phyloP scores from a whole-genome alignment of 2,888 invertebrate species.

The Miltochrista miniata region DNA sequence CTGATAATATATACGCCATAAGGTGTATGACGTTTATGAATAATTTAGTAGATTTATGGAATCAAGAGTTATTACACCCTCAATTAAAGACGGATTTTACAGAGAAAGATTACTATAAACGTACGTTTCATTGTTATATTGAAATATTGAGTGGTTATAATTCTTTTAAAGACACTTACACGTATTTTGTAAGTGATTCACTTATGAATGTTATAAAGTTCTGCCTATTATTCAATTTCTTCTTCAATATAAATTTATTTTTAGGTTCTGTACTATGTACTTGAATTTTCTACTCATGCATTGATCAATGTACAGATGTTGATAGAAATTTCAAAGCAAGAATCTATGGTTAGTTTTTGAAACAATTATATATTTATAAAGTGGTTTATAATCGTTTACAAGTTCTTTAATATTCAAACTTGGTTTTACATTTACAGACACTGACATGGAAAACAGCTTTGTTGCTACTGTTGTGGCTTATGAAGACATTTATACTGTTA shows the following conservation, averaged over 20 bases:
- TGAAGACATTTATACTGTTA: not conserved
- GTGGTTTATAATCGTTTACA: too few relatives aligned
- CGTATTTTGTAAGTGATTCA: too few relatives aligned
- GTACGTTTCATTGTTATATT: constrained; percentile 6
- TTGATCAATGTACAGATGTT: not conserved
- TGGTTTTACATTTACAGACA: not conserved
- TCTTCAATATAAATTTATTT: too few relatives aligned
- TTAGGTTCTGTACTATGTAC: too few relatives aligned
- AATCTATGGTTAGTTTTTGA: not conserved
- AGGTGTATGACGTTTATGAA: constrained; percentile 17
- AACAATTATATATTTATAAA: not conserved
- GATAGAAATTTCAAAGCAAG: not conserved
- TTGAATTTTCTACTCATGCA: too few relatives aligned
- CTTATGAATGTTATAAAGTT: too few relatives aligned
- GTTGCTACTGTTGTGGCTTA: not conserved
- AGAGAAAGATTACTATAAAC: not conserved
- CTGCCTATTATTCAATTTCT: too few relatives aligned
- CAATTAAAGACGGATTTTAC: not conserved
- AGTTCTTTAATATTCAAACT: not conserved
- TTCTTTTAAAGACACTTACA: constrained; percentile 4
- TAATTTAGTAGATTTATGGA: constrained; percentile 16
- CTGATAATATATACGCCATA: constrained; percentile 12
- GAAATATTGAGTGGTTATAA: constrained; percentile 12
- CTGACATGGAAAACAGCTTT: not conserved
- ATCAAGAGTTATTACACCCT: not conserved